Evolutionary conservation across 2,888 invertebrate species (phyloP).

Genomic region (Xylophagus ater): DNA sequence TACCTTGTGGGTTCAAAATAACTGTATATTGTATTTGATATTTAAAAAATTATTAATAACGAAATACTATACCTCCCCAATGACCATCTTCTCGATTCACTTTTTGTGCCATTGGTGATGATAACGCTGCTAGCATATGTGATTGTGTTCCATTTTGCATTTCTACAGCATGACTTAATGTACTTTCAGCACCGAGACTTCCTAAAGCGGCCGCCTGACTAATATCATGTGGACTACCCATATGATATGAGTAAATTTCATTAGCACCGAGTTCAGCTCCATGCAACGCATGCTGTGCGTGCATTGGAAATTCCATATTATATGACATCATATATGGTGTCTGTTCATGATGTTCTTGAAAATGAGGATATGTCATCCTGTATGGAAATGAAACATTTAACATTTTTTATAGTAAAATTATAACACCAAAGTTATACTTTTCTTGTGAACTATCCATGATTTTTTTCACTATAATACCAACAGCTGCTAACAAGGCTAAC

Average conservation of each 20-base stretch:
- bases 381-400: slow-evolving; percentile 1
- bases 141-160: slow-evolving; percentile 29
- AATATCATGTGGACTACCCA: slow-evolving; percentile 29
- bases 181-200: slow-evolving; percentile 21
- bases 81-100: slow-evolving; percentile 35
- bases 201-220: slow-evolving; percentile 22
- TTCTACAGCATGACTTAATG: slow-evolving; percentile 31
- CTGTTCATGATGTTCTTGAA: slow-evolving; percentile 27
- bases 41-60: not conserved
- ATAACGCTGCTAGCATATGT: slow-evolving; percentile 30
- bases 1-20: slow-evolving; percentile 24
- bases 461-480: slow-evolving; percentile 49
- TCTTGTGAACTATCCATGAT: slow-evolving; percentile 47
- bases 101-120: slow-evolving; percentile 29
- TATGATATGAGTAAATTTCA: slow-evolving; percentile 29
- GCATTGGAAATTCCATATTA: slow-evolving; percentile 36
- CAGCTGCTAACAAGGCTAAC: slow-evolving; percentile 52
- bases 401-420: not conserved
- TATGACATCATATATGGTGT: slow-evolving; percentile 38
- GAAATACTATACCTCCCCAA: not conserved
- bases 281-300: slow-evolving; percentile 21
- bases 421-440: slow-evolving; percentile 28
- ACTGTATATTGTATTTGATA: not conserved
- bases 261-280: slow-evolving; percentile 27
- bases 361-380: slow-evolving; percentile 35